Evolutionary conservation across 1,140 invertebrate species (phyloP).

Genomic region (Aphelinus atriplicis): DNA sequence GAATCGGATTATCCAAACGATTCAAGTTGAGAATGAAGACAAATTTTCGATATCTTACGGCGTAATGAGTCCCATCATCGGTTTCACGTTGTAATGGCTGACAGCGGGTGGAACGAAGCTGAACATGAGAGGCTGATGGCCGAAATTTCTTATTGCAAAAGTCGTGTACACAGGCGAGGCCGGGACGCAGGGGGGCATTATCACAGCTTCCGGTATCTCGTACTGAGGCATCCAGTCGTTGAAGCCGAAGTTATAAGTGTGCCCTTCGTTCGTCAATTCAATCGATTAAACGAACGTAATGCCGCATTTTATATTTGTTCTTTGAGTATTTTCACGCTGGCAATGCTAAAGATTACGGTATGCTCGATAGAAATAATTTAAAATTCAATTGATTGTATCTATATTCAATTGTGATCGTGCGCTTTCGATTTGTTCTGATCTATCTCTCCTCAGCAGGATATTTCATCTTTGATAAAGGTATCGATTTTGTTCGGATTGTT

Average conservation of each 20-base stretch:
- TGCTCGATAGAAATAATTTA: neutral
- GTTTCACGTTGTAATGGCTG: conserved; percentile 53
- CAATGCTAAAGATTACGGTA: neutral
- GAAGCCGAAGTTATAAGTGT: conserved; percentile 42
- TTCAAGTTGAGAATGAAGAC: no score
- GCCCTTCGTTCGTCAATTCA: conserved; percentile 40
- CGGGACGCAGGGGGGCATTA: conserved; percentile 54
- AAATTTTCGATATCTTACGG: conserved; percentile 8
- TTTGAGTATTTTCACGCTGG: neutral
- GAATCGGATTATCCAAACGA: no score
- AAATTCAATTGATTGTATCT: neutral
- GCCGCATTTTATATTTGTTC: neutral
- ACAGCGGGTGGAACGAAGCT: conserved; percentile 49
- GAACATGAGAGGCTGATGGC: conserved; percentile 50
- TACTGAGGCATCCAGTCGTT: conserved; percentile 47
- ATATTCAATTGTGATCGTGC: no score
- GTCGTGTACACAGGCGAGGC: conserved; percentile 48
- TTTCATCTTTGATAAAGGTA: no score
- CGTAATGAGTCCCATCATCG: conserved; percentile 48
- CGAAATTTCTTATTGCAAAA: conserved; percentile 52
- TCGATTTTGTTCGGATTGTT: no score
- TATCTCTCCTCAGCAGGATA: no score
- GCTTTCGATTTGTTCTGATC: no score
- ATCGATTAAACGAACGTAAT: neutral
- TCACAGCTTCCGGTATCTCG: conserved; percentile 50